Base-by-base conservation (phyloP, 2,888 invertebrate genomes). In the Iselma pallidipennis region DNA sequence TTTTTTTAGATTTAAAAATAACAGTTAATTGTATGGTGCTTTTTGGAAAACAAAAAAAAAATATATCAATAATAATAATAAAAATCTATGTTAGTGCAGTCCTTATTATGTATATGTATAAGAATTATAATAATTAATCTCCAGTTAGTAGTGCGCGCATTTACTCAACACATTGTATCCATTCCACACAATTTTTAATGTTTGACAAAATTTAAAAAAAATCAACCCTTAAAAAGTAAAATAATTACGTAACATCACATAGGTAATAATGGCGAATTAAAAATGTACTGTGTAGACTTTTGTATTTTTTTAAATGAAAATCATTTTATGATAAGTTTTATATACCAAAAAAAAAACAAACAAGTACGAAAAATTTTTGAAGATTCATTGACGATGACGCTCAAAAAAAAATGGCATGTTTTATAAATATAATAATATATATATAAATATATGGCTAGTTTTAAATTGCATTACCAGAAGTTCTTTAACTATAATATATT, bases 51-150 rank as follows among this genome's bases (percentile, higher is more conserved):
- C 42, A 2, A 42, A 42, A 19, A 21, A 19, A 42, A 33, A 4
- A 14, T 3, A 60, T 67, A n/a, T n/a, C n/a, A n/a, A n/a, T n/a
- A n/a, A n/a, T n/a, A n/a, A n/a, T n/a, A n/a, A n/a, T n/a, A n/a
- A n/a, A n/a, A n/a, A n/a, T 77, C 72, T 79, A 78, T 80, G 80
- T 80, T 80, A 80, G 80, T 79, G 78, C 78, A 80, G 79, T 78
- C 74, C 77, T 73, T 66, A n/a, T n/a, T n/a, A 74, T 73, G 73
- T 77, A 74, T 77, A 76, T 68, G 73, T 42, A 55, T 68, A 71
- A 64, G 63, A 66, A 68, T 67, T 61, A 68, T 66, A 29, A 74
- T 78, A 78, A 73, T 74, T n/a, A n/a, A n/a, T n/a, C n/a, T n/a
- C 73, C 73, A 76, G 74, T 74, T 73, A 70, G 74, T 79, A 80